These are phyloP conservation scores for Rhabdomys dilectus DNA, from an alignment of 2,113 vertebrate genomes.

Conservation along the genomic window DNA sequence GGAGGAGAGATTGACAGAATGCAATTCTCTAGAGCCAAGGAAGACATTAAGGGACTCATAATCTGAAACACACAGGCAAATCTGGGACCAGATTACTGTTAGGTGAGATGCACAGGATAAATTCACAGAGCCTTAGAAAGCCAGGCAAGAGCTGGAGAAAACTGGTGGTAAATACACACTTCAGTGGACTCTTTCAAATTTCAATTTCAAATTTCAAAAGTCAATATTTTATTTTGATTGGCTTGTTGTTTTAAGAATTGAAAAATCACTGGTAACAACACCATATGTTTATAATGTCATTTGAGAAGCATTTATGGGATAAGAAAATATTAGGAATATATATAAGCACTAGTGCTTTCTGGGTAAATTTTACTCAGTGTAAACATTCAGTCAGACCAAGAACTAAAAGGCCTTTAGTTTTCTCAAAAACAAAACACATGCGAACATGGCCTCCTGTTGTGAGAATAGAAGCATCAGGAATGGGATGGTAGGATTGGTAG, in stretches of 20 bases:
- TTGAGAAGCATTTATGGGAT: neutral
- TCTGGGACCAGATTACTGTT: neutral
- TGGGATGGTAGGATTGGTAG: neutral
- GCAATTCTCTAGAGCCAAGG: neutral
- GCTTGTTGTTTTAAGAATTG: constrained; percentile 13
- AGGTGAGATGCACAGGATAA: neutral
- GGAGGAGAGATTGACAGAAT: neutral
- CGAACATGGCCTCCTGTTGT: neutral
- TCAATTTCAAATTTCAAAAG: too few species aligned
- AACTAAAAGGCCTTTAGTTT: neutral
- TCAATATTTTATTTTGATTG: too few species aligned
- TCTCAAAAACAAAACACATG: neutral
- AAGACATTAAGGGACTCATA: neutral
- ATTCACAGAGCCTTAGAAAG: neutral
- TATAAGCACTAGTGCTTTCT: neutral
- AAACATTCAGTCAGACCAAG: constrained; percentile 6
- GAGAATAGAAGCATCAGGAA: neutral
- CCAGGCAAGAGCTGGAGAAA: neutral
- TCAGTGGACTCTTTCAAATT: neutral
- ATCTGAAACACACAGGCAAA: neutral
- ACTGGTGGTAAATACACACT: neutral
- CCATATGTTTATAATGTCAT: too few species aligned
- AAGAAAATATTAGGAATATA: neutral
- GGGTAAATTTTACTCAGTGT: neutral
- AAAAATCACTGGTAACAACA: neutral